phyloP scores from a whole-genome alignment of 2,113 vertebrate genomes.

The Oreotrochilus melanogaster region DNA sequence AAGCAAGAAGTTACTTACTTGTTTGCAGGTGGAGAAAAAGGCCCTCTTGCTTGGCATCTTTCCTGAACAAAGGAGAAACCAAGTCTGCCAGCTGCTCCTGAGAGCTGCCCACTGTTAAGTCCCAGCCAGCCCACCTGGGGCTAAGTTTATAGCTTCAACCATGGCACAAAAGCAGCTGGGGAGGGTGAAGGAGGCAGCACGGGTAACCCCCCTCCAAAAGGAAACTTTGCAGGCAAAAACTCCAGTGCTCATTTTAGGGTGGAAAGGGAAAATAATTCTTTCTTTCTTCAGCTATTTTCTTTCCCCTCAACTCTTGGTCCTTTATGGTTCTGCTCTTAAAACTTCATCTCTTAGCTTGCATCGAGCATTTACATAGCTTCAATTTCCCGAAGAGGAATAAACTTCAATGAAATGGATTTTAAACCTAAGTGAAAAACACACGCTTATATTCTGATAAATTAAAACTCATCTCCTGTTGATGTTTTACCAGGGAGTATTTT shows the following conservation, averaged over 20 bases:
- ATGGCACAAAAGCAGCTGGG: accelerated
- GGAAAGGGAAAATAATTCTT: background rate
- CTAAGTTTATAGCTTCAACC: background rate
- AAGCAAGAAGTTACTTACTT: background rate
- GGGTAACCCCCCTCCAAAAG: background rate
- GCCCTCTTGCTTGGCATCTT: accelerated
- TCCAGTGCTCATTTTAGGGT: background rate
- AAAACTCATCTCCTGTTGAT: background rate
- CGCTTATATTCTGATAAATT: background rate
- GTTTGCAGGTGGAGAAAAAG: background rate
- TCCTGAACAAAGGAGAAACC: background rate
- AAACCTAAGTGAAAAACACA: background rate
- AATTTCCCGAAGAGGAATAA: background rate
- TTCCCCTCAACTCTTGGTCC: background rate
- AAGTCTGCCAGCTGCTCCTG: background rate
- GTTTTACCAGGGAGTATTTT: background rate
- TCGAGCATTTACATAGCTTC: background rate
- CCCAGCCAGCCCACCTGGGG: background rate
- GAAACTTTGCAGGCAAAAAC: background rate
- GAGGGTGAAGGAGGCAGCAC: no score
- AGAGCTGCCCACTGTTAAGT: background rate
- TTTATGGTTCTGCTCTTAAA: background rate
- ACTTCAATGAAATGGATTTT: background rate
- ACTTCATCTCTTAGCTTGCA: background rate
- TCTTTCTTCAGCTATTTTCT: background rate